A percentile compares a stretch with the other conserved stretches of the same genome.
Evolutionary conservation across 2,888 invertebrate species (phyloP).

Genomic region (Gryllus longicercus): DNA sequence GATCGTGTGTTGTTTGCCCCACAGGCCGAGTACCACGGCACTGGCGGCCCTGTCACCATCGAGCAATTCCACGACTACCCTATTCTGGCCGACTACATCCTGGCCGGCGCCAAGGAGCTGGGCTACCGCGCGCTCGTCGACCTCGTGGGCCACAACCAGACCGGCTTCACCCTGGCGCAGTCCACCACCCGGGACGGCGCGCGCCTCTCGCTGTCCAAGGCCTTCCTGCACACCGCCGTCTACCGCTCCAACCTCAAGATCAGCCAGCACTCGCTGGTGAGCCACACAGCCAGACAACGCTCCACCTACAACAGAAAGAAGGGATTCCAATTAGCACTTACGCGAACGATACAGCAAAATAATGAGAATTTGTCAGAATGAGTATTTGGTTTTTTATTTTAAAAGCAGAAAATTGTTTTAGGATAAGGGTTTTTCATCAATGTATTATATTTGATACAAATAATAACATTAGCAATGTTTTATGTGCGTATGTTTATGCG

Average conservation of each 20-base stretch:
- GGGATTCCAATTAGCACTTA: too few relatives aligned
- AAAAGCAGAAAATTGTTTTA: too few relatives aligned
- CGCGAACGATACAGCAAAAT: too few relatives aligned
- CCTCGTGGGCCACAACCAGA: conserved; percentile 17
- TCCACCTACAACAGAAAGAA: too few relatives aligned
- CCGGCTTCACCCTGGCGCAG: conserved; percentile 19
- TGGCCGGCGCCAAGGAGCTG: neutral
- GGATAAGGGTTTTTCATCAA: too few relatives aligned
- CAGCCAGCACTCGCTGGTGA: neutral
- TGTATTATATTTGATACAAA: too few relatives aligned
- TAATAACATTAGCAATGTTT: too few relatives aligned
- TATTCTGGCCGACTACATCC: neutral
- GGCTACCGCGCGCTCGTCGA: neutral
- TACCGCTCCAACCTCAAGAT: neutral
- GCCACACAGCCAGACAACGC: fast-evolving
- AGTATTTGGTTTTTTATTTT: too few relatives aligned
- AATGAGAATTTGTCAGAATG: too few relatives aligned
- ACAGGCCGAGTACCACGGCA: neutral
- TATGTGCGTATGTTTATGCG: too few relatives aligned
- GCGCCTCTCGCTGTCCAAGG: neutral
- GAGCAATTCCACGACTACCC: conserved; percentile 17
- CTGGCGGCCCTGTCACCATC: neutral
- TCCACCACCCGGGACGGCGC: neutral
- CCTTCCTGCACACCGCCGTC: neutral
- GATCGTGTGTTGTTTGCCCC: neutral